Percentiles rank a stretch among this genome's conserved stretches.
Conservation (phyloP, 2,113 vertebrate species). For the Steatornis caripensis region DNA sequence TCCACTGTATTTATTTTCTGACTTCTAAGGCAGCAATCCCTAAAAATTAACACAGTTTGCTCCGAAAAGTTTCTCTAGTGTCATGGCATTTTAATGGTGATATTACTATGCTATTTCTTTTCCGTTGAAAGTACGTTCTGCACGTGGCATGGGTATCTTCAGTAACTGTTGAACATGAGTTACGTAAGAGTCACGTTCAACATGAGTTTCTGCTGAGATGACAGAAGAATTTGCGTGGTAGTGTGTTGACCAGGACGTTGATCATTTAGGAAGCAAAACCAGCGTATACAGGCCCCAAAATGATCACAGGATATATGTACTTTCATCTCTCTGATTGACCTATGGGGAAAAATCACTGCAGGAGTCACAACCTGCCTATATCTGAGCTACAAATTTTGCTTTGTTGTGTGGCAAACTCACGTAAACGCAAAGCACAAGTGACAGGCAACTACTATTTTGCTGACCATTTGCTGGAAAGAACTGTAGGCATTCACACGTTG, state of each 20-base stretch:
- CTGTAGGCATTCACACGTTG: neutral
- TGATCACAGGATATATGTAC: neutral
- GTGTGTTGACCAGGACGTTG: neutral
- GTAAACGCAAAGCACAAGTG: neutral
- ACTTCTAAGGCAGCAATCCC: neutral
- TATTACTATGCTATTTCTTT: neutral
- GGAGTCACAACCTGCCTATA: neutral
- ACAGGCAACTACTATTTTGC: conserved; percentile 52
- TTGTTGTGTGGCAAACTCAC: neutral
- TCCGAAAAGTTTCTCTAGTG: neutral
- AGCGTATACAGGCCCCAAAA: neutral
- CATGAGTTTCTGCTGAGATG: neutral
- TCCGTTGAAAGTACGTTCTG: neutral
- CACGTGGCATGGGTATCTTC: neutral
- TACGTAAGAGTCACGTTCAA: neutral
- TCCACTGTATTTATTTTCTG: neutral
- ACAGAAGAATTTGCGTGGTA: neutral
- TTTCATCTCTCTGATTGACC: neutral
- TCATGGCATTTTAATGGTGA: neutral
- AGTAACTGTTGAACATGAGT: neutral
- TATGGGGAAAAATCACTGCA: neutral
- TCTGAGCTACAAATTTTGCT: neutral
- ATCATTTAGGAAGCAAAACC: neutral
- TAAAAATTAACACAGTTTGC: neutral
- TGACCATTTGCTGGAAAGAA: conserved; percentile 34